Base-by-base conservation (phyloP, 2,888 invertebrate genomes). In the Drosophila subsilvestris region DNA sequence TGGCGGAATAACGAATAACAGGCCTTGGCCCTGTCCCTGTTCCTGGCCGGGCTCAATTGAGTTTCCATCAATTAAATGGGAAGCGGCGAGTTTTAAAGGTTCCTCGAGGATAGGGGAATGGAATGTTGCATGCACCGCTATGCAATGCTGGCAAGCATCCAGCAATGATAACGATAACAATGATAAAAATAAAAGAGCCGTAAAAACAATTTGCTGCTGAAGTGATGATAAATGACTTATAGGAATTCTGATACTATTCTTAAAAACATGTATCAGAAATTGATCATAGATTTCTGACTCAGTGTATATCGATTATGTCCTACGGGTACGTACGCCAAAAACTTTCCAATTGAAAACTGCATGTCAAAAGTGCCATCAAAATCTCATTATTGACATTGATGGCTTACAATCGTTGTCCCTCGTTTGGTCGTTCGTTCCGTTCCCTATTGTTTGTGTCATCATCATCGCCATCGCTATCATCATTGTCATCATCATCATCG, bases 311-410 rank as follows among this genome's bases (percentile, higher is more conserved):
- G 22, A n/a, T 12, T 32, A 14, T 37, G 37, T 6, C 12, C 3
- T 22, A 22, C 22, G 6, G 4, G 22, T 8, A 2, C 2, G 27
- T 3, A 22, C n/a, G n/a, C n/a, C n/a, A 3, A 45, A 32, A 54
- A 63, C 54, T 66, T 55, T 55, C n/a, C 54, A 53, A 61, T 78
- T 61, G 67, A 63, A 29, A 59, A 63, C 22, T 59, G 70, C 9
- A 68, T 32, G 48, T 59, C 54, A 32, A 54, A 66, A 49, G n/a
- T 32, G 8, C 65, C 69, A 82, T 79, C 83, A 82, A 82, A 82
- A 67, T 61, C 74, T 67, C 73, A 77, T 73, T 70, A 82, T 67
- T 76, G 69, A 63, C 69, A 62, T 67, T 70, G 76, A 76, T 63
- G 76, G 63, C 54, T 55, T 54, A 65, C 65, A 49, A 43, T 54